Conservation (phyloP, 2,113 vertebrate genomes). For the Takifugu bimaculatus region DNA sequence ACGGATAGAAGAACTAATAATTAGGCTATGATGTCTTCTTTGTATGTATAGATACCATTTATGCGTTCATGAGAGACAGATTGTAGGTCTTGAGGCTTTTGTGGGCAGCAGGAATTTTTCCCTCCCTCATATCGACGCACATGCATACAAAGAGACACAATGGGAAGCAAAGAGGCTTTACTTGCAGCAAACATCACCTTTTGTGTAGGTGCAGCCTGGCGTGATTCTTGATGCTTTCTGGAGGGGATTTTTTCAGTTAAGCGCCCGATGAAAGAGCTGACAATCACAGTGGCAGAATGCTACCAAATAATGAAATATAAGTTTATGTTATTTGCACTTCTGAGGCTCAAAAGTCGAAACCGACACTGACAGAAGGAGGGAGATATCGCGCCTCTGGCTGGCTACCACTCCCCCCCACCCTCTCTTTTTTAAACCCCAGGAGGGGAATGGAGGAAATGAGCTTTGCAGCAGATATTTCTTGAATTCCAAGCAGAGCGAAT, state of each 20-base stretch:
- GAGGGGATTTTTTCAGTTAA: conserved; percentile 22
- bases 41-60: conserved; percentile 9
- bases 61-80: conserved; percentile 6
- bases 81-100: conserved; percentile 14
- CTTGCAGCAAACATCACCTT: conserved; percentile 18
- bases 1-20: conserved; percentile 24
- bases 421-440: conserved; percentile 1
- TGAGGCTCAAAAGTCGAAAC: conserved; percentile 3
- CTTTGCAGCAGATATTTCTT: conserved; percentile 33
- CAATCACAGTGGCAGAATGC: conserved; percentile 24
- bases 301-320: conserved; percentile 32
- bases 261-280: conserved; percentile 38
- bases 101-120: conserved; percentile 30
- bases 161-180: conserved; percentile 30
- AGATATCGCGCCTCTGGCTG: conserved; percentile 9
- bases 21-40: conserved; percentile 17
- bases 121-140: conserved; percentile 5
- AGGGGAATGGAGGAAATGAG: conserved; percentile 37
- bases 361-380: conserved; percentile 18
- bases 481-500: conserved; percentile 56
- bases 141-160: conserved; percentile 19
- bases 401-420: conserved; percentile 20
- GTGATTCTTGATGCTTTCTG: conserved; percentile 29
- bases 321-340: conserved; percentile 15
- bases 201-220: conserved; percentile 44